Evolutionary conservation across 92 coral and sea anemone genomes (phyloP), one percentile per base, ranked within the genome.

Genomic region (Palythoa caribaeorum): DNA sequence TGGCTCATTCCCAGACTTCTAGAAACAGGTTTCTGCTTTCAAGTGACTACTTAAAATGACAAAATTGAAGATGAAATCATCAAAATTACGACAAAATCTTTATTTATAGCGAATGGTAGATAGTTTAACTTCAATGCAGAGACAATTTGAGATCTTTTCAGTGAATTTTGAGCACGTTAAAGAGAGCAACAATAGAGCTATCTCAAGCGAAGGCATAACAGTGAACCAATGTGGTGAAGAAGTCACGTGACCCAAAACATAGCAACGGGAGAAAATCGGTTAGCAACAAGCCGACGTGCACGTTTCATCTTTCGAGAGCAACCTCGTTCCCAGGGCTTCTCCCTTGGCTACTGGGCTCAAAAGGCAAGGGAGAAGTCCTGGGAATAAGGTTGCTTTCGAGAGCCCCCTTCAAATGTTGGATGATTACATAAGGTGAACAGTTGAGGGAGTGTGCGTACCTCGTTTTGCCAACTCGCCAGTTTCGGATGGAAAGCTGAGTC

Each of bases 221-320:
- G 86, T 69, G 71, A 80, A 20, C 36, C 50, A 21, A 54, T 80
- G 86, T 80, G 28, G 60, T 48, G 74, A 48, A 19, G 75, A 40
- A n/a, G 57, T 69, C 87, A 44, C 28, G 75, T 84, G 74, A 84
- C 74, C 48, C 74, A 68, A 54, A 55, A 80, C 86, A 80, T 80
- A 80, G 86, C 86, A 80, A 80, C 86, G 86, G 86, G 86, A 80
- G 86, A 80, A 80, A 80, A 80, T 13, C 60, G 86, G 73, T 68
- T 80, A 80, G n/a, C n/a, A n/a, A n/a, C n/a, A n/a, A n/a, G n/a
- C n/a, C n/a, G n/a, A n/a, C n/a, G n/a, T n/a, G n/a, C 28, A 28
- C 28, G 28, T 28, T 28, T 28, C 28, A 28, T 28, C 28, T 28
- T 28, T 28, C 28, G 28, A 28, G 28, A 0, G 28, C 28, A 28